Evolutionary conservation across 2,888 invertebrate genomes (phyloP).

Genomic region (Tachina grossa): DNA sequence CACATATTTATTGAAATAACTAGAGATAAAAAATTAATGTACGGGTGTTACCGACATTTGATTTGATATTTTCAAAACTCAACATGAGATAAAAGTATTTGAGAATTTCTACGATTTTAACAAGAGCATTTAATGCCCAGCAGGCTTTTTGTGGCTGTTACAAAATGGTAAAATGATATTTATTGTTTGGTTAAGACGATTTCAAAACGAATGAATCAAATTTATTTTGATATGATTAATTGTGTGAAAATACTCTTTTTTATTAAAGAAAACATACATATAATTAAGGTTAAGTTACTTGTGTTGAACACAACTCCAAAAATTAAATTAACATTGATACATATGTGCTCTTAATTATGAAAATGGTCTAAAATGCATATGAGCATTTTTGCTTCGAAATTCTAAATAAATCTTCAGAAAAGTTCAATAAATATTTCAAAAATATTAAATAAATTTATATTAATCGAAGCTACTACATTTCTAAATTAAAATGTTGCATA

Average conservation of each 20-base stretch:
- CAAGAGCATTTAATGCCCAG: conserved; percentile 54
- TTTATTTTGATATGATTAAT: conserved; percentile 58
- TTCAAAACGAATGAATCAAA: conserved; percentile 13
- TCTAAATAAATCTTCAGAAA: no score
- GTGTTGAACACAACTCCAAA: not conserved
- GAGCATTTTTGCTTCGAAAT: no score
- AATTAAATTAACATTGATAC: not conserved
- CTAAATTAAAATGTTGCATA: no score
- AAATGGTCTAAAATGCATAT: no score
- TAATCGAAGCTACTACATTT: no score
- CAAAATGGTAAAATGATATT: conserved; percentile 69
- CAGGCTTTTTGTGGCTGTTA: conserved; percentile 39
- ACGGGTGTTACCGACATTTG: conserved; percentile 63
- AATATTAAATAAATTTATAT: no score
- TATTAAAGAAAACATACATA: not conserved
- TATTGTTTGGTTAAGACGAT: conserved; percentile 55
- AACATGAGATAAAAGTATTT: conserved; percentile 58
- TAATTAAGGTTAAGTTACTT: not conserved
- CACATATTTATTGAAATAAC: conserved; percentile 17
- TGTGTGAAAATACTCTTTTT: conserved; percentile 61
- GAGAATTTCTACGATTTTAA: conserved; percentile 49
- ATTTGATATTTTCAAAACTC: conserved; percentile 57
- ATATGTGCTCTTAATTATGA: no score
- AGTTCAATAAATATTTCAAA: no score
- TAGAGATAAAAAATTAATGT: conserved; percentile 10